Percentiles rank a stretch among this genome's conserved stretches.
Evolutionary conservation across 2,113 vertebrate genomes (phyloP).

Genomic region (Calidris pugnax): DNA sequence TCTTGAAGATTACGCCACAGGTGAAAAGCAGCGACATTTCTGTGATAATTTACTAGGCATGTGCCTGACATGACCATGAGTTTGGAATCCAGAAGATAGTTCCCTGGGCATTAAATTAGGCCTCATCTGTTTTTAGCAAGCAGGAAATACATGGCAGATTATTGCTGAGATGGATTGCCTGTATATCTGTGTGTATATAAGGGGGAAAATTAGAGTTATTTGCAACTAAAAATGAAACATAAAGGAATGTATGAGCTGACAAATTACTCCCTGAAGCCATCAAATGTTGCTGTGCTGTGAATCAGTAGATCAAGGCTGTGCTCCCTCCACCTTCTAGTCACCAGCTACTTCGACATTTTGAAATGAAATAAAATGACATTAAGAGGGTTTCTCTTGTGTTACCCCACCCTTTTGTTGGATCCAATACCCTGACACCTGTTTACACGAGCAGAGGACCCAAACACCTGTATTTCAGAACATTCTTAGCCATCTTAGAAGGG

Average conservation of each 20-base stretch:
- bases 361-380: background rate
- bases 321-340: background rate
- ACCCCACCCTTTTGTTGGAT: background rate
- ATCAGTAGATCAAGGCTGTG: background rate
- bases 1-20: background rate
- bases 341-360: background rate
- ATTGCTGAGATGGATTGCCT: background rate
- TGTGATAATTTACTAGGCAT: background rate
- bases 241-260: background rate
- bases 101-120: background rate
- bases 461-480: background rate
- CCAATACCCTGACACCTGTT: background rate
- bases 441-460: background rate
- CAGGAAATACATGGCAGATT: background rate
- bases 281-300: background rate
- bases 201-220: background rate
- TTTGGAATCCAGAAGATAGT: background rate
- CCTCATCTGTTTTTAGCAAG: background rate
- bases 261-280: background rate
- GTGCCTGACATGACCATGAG: background rate
- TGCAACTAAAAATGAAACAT: background rate
- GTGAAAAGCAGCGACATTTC: background rate
- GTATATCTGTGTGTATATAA: background rate
- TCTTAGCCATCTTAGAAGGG: background rate
- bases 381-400: accelerated